phyloP scores from a whole-genome alignment of 2,888 invertebrate genomes.

The Luperina testacea region DNA sequence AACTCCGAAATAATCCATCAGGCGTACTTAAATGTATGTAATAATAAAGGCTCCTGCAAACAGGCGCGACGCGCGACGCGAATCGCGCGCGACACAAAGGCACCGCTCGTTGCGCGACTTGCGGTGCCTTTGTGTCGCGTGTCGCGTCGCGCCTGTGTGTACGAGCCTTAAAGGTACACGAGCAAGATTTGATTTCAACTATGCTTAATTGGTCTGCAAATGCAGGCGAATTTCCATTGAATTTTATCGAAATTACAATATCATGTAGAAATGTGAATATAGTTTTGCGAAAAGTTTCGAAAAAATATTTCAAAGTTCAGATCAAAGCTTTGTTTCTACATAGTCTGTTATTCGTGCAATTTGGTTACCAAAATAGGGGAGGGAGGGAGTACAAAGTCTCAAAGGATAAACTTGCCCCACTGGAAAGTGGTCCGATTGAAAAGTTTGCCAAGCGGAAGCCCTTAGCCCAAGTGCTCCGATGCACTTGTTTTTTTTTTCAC shows the following conservation, averaged over 20 bases:
- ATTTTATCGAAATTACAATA: background rate
- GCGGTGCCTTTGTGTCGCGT: too few relatives aligned
- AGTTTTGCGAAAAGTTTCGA: background rate
- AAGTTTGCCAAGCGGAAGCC: conserved; percentile 78
- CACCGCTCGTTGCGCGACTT: too few relatives aligned
- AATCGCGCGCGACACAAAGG: too few relatives aligned
- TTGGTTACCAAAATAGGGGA: conserved; percentile 81
- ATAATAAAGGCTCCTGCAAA: conserved; percentile 11
- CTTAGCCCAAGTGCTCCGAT: conserved; percentile 75
- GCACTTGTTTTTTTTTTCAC: conserved; percentile 70
- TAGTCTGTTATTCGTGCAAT: conserved; percentile 71
- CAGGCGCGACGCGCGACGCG: too few relatives aligned
- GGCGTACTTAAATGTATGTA: background rate
- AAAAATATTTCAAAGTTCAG: conserved; percentile 35
- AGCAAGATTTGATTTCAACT: conserved; percentile 10
- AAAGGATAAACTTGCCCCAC: conserved; percentile 78
- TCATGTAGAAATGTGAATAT: background rate
- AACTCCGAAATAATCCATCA: background rate
- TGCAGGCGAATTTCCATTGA: background rate
- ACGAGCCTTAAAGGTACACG: too few relatives aligned
- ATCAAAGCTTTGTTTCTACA: conserved; percentile 70
- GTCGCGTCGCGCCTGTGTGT: too few relatives aligned
- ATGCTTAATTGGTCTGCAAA: background rate
- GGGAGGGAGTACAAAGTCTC: conserved; percentile 68
- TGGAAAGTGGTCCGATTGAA: conserved; percentile 80